Base-by-base conservation (phyloP, 2,797 vertebrate genomes). In the Anableps anableps region DNA sequence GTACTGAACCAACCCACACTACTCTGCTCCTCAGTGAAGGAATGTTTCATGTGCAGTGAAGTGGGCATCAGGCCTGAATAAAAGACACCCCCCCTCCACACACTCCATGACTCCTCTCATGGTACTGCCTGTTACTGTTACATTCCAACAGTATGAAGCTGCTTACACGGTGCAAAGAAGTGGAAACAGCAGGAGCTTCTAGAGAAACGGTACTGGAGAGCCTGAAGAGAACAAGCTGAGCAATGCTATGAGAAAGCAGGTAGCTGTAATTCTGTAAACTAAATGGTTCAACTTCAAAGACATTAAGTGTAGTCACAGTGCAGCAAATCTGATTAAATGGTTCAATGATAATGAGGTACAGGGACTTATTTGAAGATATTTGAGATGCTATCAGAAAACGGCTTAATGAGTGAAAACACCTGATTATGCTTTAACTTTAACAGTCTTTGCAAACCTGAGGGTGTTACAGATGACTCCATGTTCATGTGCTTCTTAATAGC, bases 71-170 rank as follows among this genome's bases (percentile, higher is more conserved):
- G 66, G 84, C 78, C 84, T 87, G 85, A 87, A 89, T 86, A 85
- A 82, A 85, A 84, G 84, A 83, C 58, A 38, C 81, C 83, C 78
- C 77, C 77, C 86, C 60, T 76, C 77, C n/a, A 70, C 66, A 8
- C 23, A 71, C 58, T 79, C 83, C 68, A 80, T 83, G 90, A 88
- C 85, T 90, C 87, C 85, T 83, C 78, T 81, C 90, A 84, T 95
- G 94, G 93, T 93, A 94, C 94, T 73, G 93, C 91, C 93, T 95
- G 94, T 93, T 93, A 95, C 93, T 88, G 91, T 82, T 88, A 62
- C 91, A 94, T 95, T 94, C 94, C 94, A 90, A 87, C 90, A 81
- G 88, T 80, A 89, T 93, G 94, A 94, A 93, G 79, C 89, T 62
- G 84, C 86, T 90, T 78, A 73, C 70, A 48, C 73, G 38, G 72